Percentiles rank a stretch among this genome's conserved stretches.
Conservation (phyloP, 2,113 vertebrate genomes). For the Lophura nycthemera region DNA sequence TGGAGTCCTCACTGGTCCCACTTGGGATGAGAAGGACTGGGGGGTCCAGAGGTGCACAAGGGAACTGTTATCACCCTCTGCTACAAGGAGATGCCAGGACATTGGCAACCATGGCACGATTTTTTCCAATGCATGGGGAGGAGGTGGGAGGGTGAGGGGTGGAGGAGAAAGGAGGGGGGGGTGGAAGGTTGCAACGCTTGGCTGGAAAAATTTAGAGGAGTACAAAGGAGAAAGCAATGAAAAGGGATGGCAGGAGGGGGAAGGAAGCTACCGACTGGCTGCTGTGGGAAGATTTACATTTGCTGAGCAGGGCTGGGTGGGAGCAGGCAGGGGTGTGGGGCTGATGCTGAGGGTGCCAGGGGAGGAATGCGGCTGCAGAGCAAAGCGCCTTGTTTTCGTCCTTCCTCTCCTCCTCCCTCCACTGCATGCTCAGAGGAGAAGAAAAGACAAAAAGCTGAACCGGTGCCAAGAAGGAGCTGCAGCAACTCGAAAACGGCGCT, state of each 20-base stretch:
- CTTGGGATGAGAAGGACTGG: rapidly evolving
- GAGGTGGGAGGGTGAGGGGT: not conserved
- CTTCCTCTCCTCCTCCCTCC: not conserved
- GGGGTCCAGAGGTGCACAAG: rapidly evolving
- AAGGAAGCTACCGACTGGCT: not conserved
- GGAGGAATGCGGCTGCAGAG: not conserved
- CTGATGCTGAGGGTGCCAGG: not conserved
- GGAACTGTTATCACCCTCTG: not conserved
- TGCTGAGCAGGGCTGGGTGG: not conserved
- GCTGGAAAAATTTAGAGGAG: constrained; percentile 22
- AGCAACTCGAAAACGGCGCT: constrained; percentile 67
- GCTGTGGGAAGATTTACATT: not conserved
- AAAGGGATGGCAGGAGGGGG: not conserved
- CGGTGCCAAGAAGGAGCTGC: constrained; percentile 69
- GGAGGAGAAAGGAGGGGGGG: not conserved
- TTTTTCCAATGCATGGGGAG: not conserved
- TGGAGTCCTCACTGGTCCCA: rapidly evolving
- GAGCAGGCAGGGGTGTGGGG: not conserved
- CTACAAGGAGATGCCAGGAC: not conserved
- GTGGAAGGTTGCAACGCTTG: not conserved
- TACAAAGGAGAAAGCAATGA: not conserved
- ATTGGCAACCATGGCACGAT: not conserved
- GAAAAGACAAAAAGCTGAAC: constrained; percentile 71
- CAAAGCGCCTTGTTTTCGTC: not conserved
- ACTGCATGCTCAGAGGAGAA: not conserved